Percentiles rank a stretch among this genome's conserved stretches.
Evolutionary conservation across 2,113 vertebrate species (phyloP).

Genomic region (Labeo rohita): DNA sequence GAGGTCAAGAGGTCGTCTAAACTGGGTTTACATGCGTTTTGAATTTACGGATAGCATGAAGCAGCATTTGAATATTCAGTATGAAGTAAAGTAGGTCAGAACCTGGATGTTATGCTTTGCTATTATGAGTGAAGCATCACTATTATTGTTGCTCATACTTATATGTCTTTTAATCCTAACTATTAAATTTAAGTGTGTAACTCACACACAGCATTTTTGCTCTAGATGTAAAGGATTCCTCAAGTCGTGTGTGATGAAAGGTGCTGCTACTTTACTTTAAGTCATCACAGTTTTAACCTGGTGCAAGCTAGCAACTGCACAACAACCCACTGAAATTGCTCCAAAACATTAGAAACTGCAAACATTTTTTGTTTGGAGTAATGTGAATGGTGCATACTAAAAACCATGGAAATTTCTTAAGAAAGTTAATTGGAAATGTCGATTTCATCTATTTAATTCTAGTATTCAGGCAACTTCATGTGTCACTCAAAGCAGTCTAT

Average conservation of each 20-base stretch:
- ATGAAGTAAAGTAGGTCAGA: neutral
- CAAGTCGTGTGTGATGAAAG: neutral
- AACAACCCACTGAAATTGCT: neutral
- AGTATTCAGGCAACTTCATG: neutral
- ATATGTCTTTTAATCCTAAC: neutral
- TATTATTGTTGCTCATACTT: neutral
- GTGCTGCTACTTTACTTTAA: neutral
- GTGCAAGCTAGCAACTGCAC: neutral
- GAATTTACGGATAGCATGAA: neutral
- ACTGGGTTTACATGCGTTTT: neutral
- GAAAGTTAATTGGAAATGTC: neutral
- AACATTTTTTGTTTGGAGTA: neutral
- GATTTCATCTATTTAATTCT: neutral
- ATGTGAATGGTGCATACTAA: neutral
- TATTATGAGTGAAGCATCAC: neutral
- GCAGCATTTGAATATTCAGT: neutral
- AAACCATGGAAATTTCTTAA: neutral
- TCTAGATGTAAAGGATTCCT: neutral
- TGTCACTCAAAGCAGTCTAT: neutral
- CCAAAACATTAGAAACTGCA: neutral
- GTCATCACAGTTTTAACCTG: neutral
- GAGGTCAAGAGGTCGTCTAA: slow-evolving; percentile 13
- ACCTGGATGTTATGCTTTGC: no score
- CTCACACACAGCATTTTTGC: neutral
- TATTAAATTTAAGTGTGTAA: neutral